Base-by-base conservation (phyloP, 1,140 invertebrate genomes). In the Pseudachorutes palmiensis region DNA sequence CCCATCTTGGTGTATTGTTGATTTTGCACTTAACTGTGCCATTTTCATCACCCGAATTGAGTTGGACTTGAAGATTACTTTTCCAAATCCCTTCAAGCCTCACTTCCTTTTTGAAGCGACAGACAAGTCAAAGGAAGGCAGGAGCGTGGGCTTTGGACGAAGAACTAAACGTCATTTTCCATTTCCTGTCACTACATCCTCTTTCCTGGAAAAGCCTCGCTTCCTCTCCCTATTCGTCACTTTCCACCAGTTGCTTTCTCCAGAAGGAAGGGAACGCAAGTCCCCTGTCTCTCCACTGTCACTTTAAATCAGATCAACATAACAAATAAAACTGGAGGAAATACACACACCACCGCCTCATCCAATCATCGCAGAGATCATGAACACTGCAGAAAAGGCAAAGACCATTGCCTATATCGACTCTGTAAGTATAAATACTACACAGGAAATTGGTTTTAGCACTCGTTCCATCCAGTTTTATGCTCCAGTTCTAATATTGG, bases 211-310 rank as follows among this genome's bases (percentile, higher is more conserved):
- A 41, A 41, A 41, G 36, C 36, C 19, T 41, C 36, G 36, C 19
- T 19, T 41, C 19, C 19, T 41, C 5, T n/a, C n/a, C n/a, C n/a
- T n/a, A n/a, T 45, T 45, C 36, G 36, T 19, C 51, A 14, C 24
- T 19, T 5, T 22, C 51, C 51, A 55, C 51, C 51, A 55, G 51
- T 55, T 55, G 51, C 51, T 55, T 55, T 55, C 51, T 55, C 51
- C 12, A 22, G 5, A 5, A 22, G 5, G 5, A 55, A 55, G 51
- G 51, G 24, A 55, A 24, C 5, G 51, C 3, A 55, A 55, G 51
- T 24, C 5, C 51, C 24, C 24, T 16, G 5, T 16, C 24, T 55
- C 24, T 5, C 51, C 24, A 24, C 24, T 55, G 51, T 55, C 51
- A 14, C 24, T 55, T 55, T 55, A 5, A 5, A 5, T 26, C 51